Conservation (phyloP, 2,797 vertebrate genomes). For the Leptodactylus fallax region DNA sequence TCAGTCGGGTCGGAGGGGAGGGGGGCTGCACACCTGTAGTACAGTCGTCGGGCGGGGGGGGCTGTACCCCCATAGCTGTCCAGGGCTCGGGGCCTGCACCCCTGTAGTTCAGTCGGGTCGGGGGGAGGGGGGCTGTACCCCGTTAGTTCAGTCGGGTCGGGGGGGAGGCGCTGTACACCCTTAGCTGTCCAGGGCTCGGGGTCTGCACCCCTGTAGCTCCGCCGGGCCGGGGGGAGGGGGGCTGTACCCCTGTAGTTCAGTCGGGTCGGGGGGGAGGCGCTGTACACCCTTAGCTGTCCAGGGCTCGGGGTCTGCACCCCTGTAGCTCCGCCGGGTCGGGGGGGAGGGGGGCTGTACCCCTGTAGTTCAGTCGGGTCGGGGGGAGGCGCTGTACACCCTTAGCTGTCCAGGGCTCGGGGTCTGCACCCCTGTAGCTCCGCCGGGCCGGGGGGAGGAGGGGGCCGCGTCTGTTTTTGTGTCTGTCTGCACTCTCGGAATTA, state of each 20-base stretch:
- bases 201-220: background rate
- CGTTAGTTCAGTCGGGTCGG: background rate
- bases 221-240: conserved; percentile 62
- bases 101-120: background rate
- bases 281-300: background rate
- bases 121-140: background rate
- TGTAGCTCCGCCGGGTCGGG: background rate
- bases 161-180: conserved; percentile 60
- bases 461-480: conserved; percentile 75
- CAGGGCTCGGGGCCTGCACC: background rate
- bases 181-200: background rate
- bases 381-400: conserved; percentile 49
- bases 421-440: background rate
- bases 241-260: background rate
- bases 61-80: background rate
- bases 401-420: background rate
- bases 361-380: conserved; percentile 22
- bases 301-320: background rate
- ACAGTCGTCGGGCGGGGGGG: background rate
- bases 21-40: too few species aligned
- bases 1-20: background rate
- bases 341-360: background rate
- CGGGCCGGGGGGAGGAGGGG: conserved; percentile 63
- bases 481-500: conserved; percentile 92
- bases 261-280: background rate